phyloP scores from a whole-genome alignment of 2,113 vertebrate species.

The Asarcornis scutulata region DNA sequence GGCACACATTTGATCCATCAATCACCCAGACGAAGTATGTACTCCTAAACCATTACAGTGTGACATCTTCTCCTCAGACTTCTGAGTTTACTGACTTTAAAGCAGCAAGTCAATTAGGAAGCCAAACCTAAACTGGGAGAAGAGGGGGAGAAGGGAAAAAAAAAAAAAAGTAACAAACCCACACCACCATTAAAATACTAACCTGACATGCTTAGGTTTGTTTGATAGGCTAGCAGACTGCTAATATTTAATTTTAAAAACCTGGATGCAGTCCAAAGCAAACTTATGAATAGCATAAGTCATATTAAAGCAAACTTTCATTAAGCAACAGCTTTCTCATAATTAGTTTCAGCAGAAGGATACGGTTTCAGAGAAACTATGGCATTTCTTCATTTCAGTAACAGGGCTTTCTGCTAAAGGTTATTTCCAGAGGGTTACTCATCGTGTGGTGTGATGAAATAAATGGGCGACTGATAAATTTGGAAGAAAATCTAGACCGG shows the following conservation, averaged over 20 bases:
- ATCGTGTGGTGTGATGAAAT: not conserved
- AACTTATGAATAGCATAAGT: slow-evolving; percentile 63
- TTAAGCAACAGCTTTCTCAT: slow-evolving; percentile 59
- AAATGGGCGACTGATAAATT: not conserved
- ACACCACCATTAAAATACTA: slow-evolving; percentile 40
- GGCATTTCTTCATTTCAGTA: slow-evolving; percentile 41
- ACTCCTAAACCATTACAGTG: slow-evolving; percentile 71
- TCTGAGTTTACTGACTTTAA: slow-evolving; percentile 54
- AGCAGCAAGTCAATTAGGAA: slow-evolving; percentile 59
- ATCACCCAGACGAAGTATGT: slow-evolving; percentile 64
- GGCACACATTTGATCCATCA: slow-evolving; percentile 68
- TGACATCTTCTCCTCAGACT: slow-evolving; percentile 67
- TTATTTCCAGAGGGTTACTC: slow-evolving; percentile 50
- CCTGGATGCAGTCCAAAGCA: slow-evolving; percentile 59
- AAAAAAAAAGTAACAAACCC: not conserved
- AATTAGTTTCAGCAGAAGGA: slow-evolving; percentile 61
- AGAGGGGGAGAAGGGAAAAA: not conserved
- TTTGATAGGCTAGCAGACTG: slow-evolving; percentile 63
- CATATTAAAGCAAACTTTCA: slow-evolving; percentile 70
- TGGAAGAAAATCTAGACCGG: not conserved
- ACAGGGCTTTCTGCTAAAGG: slow-evolving; percentile 37
- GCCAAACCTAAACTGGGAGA: slow-evolving; percentile 11
- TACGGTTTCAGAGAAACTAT: slow-evolving; percentile 37
- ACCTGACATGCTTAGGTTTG: slow-evolving; percentile 51
- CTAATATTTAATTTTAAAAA: slow-evolving; percentile 69